phyloP scores from a whole-genome alignment of 2,113 vertebrate species.

The Acrocephalus kingi region DNA sequence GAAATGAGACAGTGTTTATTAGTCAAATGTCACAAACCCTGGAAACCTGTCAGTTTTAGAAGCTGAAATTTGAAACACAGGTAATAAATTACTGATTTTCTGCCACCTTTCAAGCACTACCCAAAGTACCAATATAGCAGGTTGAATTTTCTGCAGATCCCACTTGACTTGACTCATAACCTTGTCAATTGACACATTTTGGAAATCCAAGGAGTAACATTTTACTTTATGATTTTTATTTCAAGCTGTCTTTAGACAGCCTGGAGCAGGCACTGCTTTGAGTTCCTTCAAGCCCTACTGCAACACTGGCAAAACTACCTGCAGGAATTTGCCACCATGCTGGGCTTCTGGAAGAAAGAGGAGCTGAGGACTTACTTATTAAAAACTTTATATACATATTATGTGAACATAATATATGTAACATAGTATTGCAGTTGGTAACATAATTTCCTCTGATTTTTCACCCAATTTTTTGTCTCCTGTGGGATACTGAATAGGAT shows the following conservation, averaged over 20 bases:
- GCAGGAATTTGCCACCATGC: neutral
- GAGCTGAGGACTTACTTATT: neutral
- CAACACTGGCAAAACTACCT: neutral
- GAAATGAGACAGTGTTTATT: neutral
- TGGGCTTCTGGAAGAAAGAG: neutral
- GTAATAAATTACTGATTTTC: neutral
- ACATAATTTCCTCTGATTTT: neutral
- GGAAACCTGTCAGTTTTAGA: neutral
- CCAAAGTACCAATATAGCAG: neutral
- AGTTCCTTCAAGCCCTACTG: neutral
- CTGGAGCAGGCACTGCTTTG: neutral
- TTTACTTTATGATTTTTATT: neutral
- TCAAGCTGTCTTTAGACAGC: neutral
- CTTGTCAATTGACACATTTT: neutral
- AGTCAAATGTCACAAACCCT: neutral
- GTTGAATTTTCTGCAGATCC: neutral
- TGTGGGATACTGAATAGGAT: neutral
- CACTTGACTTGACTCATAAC: neutral
- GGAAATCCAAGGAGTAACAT: neutral
- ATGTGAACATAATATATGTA: neutral
- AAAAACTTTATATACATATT: neutral
- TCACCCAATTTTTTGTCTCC: neutral
- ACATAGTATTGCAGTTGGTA: neutral
- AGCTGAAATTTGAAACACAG: neutral
- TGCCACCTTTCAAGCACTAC: neutral